These are phyloP conservation scores for Ophiothrix spiculata DNA, from an alignment of 35 echinoderm and acorn worm species.

Conservation along the genomic window DNA sequence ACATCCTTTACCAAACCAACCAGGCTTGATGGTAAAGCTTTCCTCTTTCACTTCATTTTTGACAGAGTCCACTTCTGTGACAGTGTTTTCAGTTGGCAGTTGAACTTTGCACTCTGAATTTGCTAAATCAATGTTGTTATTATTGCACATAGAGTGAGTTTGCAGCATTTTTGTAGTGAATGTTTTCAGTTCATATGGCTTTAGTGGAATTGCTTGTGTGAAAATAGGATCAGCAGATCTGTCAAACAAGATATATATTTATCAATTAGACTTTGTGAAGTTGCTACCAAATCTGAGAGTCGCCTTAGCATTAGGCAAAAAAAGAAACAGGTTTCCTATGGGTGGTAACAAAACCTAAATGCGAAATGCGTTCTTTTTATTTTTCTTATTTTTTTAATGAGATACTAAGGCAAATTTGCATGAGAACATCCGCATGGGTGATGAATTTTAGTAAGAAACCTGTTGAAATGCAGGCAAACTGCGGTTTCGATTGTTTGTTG, in stretches of 20 bases:
- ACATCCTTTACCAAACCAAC: constrained; percentile 97
- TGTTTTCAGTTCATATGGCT: constrained; percentile 53
- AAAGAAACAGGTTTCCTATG: no score
- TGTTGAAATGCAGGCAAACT: no score
- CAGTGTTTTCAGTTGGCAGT: neutral
- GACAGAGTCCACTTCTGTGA: neutral
- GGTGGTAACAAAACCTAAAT: no score
- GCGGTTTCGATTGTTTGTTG: no score
- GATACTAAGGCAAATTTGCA: no score
- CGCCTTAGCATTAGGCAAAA: no score
- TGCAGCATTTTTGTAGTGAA: constrained; percentile 67
- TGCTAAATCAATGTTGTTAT: neutral
- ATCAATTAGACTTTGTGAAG: no score
- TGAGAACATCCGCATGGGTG: no score
- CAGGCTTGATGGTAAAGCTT: constrained; percentile 37
- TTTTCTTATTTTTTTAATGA: no score
- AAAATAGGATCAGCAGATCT: constrained; percentile 84
- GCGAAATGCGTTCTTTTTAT: no score
- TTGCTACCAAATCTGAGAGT: no score
- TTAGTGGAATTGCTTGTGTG: constrained; percentile 52
- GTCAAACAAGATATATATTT: constrained; percentile 16
- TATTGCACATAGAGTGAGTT: neutral
- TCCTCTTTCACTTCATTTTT: neutral
- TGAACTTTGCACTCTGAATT: neutral
- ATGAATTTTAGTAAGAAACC: no score